Conservation (phyloP, 2,888 invertebrate genomes). For the Harpalus rufipes region DNA sequence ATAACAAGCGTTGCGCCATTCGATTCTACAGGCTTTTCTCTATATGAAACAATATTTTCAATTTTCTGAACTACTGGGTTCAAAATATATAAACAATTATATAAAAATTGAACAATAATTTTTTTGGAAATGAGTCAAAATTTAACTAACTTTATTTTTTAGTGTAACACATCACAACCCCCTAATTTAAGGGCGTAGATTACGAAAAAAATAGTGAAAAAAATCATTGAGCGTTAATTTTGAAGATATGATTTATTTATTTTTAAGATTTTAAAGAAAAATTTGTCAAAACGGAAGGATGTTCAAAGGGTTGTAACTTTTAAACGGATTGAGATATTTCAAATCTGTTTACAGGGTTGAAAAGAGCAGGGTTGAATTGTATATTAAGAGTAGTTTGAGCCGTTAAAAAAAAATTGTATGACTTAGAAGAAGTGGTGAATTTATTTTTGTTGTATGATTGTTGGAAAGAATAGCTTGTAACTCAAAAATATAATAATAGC, state of each 20-base stretch:
- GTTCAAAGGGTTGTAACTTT: background rate
- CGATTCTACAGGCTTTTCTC: background rate
- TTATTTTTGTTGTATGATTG: background rate
- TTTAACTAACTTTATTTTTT: background rate
- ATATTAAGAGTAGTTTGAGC: background rate
- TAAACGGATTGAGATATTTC: no score
- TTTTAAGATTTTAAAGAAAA: background rate
- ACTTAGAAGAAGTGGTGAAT: background rate
- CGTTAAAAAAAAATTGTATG: background rate
- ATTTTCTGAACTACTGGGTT: background rate
- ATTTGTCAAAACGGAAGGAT: background rate
- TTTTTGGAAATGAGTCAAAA: background rate
- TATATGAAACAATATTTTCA: background rate
- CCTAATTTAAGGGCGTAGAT: no score
- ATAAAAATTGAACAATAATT: no score
- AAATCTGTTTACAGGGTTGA: no score
- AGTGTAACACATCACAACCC: background rate
- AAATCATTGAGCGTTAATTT: background rate
- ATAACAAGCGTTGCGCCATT: background rate
- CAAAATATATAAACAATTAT: no score
- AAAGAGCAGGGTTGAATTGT: background rate
- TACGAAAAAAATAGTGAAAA: background rate
- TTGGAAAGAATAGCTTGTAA: background rate
- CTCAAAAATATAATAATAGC: no score
- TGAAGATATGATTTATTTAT: background rate